A percentile compares a stretch with the other conserved stretches of the same genome.
These are phyloP conservation scores for Automeris io DNA, from an alignment of 2,888 invertebrate genomes.

Conservation along the genomic window DNA sequence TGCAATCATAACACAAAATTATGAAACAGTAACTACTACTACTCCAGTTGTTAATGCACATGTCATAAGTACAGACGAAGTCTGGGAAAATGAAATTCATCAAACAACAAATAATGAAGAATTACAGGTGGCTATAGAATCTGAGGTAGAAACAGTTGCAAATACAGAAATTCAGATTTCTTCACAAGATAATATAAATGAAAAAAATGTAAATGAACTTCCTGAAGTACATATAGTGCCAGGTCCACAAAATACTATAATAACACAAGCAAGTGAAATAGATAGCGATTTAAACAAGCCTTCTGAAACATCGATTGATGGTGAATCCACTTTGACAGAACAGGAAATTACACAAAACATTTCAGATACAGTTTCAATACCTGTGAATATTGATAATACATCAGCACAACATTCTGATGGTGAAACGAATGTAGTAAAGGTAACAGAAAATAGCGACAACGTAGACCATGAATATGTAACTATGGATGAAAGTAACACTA, in stretches of 20 bases:
- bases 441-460: neutral
- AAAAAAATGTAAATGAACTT: constrained; percentile 25
- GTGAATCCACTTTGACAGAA: constrained; percentile 12
- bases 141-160: constrained; percentile 23
- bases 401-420: neutral
- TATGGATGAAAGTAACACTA: neutral
- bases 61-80: constrained; percentile 38
- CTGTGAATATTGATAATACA: neutral
- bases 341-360: constrained; percentile 5
- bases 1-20: constrained; percentile 60
- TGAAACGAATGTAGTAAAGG: neutral
- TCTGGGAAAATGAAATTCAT: constrained; percentile 44
- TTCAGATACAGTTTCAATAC: neutral
- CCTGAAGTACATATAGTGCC: constrained; percentile 32
- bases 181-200: constrained; percentile 17
- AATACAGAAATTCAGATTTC: constrained; percentile 19
- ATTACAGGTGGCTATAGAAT: constrained; percentile 23
- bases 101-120: constrained; percentile 28
- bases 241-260: constrained; percentile 17
- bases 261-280: constrained; percentile 15
- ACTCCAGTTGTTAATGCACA: constrained; percentile 69
- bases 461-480: neutral
- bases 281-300: constrained; percentile 8
- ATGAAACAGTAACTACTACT: constrained; percentile 55
- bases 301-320: constrained; percentile 7